phyloP scores from a whole-genome alignment of 2,888 invertebrate species.

The Drosophila merina region DNA sequence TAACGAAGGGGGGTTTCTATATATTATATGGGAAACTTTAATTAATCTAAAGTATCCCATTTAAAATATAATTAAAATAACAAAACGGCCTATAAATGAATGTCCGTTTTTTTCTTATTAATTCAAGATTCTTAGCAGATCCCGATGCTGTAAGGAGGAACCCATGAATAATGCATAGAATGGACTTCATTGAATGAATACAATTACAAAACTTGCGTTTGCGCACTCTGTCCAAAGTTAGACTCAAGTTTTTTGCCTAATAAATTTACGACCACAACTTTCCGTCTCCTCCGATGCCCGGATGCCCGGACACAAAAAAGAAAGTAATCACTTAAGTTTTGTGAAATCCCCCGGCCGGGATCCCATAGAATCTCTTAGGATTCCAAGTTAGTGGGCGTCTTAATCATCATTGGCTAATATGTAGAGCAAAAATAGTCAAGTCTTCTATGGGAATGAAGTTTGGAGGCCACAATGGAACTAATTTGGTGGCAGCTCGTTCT shows the following conservation, averaged over 20 bases:
- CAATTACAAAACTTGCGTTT: slow-evolving; percentile 73
- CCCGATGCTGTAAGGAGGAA: slow-evolving; percentile 9
- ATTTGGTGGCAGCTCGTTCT: slow-evolving; percentile 74
- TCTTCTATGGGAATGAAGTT: slow-evolving; percentile 10
- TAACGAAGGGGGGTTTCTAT: neutral
- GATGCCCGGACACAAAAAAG: slow-evolving; percentile 56
- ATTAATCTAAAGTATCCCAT: neutral
- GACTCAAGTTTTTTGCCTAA: slow-evolving; percentile 70
- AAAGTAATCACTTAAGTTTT: slow-evolving; percentile 79
- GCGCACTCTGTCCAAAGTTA: slow-evolving; percentile 65
- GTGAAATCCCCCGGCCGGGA: slow-evolving; percentile 39
- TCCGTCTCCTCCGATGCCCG: slow-evolving; percentile 44
- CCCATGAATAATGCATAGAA: slow-evolving; percentile 65
- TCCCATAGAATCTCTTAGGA: slow-evolving; percentile 12
- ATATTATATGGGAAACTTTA: neutral
- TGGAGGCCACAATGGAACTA: slow-evolving; percentile 59
- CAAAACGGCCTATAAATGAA: neutral
- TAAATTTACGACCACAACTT: slow-evolving; percentile 74
- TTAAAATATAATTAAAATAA: no score
- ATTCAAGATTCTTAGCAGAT: neutral
- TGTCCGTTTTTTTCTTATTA: neutral
- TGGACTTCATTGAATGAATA: slow-evolving; percentile 74
- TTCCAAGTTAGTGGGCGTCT: slow-evolving; percentile 51
- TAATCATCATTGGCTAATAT: slow-evolving; percentile 69
- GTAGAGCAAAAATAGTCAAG: slow-evolving; percentile 34